Percentiles rank a stretch among this genome's conserved stretches.
phyloP scores from a whole-genome alignment of 2,113 vertebrate genomes.

The Numenius arquata region DNA sequence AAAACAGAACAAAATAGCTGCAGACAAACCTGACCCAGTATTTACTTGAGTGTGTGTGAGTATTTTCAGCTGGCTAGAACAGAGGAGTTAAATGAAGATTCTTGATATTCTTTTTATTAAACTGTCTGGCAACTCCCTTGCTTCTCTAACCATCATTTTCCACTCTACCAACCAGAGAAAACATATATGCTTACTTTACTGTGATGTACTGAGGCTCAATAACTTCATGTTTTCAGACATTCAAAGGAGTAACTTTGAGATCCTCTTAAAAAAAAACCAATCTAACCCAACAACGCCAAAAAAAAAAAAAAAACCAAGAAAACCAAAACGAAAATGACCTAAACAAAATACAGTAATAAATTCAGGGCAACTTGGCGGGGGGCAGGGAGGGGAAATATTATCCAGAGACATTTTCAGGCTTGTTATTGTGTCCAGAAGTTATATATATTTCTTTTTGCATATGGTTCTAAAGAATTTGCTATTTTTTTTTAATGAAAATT shows the following conservation, averaged over 20 bases:
- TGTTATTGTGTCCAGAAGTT: background rate
- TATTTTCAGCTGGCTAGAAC: background rate
- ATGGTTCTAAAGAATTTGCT: background rate
- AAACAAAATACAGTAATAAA: background rate
- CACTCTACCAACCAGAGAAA: background rate
- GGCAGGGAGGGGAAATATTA: rapidly evolving
- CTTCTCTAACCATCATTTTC: background rate
- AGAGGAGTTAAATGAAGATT: background rate
- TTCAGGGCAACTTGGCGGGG: background rate
- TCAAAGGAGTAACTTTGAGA: background rate
- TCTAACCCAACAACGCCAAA: too few relatives aligned
- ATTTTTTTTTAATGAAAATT: background rate
- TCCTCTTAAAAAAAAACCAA: background rate
- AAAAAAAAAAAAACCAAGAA: background rate
- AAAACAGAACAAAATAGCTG: background rate
- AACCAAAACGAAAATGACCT: background rate
- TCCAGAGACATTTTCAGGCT: background rate
- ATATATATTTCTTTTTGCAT: background rate
- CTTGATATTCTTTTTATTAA: background rate
- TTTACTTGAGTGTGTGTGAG: background rate
- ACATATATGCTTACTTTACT: background rate
- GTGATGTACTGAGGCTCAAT: background rate
- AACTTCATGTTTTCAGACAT: background rate
- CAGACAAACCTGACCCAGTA: background rate
- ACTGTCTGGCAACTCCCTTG: background rate